A percentile compares a stretch with the other conserved stretches of the same genome.
Conservation (phyloP, 2,113 vertebrate species). For the Phrynosoma blainvillii region DNA sequence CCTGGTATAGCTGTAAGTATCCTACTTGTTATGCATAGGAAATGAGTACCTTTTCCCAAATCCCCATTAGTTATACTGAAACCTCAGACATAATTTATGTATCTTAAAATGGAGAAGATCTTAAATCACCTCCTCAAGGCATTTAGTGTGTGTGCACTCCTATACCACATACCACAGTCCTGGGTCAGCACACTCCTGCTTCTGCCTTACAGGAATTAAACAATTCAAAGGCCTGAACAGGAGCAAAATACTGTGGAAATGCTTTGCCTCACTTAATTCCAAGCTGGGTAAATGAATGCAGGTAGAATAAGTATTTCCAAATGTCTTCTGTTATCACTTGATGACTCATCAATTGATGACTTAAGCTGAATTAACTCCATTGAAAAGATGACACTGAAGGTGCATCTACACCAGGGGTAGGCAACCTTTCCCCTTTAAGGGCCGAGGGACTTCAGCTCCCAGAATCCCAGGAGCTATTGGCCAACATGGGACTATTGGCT, state of each 20-base stretch:
- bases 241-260: not conserved
- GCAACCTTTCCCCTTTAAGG: too few relatives aligned
- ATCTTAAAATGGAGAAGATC: slow-evolving; percentile 18
- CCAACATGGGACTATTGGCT: too few relatives aligned
- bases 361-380: not conserved
- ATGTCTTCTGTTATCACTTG: not conserved
- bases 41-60: slow-evolving; percentile 2
- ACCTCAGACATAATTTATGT: slow-evolving; percentile 6
- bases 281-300: not conserved
- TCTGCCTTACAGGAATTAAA: slow-evolving; percentile 14
- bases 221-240: slow-evolving; percentile 5
- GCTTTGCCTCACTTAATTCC: not conserved
- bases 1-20: slow-evolving; percentile 94
- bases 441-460: too few relatives aligned
- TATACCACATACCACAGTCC: not conserved
- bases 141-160: not conserved
- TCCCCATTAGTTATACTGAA: not conserved
- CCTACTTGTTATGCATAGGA: slow-evolving; percentile 4
- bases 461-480: too few relatives aligned
- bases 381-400: not conserved
- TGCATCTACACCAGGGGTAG: too few relatives aligned
- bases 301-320: not conserved
- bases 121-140: slow-evolving; percentile 16
- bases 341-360: too few relatives aligned
- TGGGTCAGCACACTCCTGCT: not conserved